A percentile compares a stretch with the other conserved stretches of the same genome.
These are phyloP conservation scores for Rhodophaea formosa DNA, from an alignment of 2,888 invertebrate species.

Conservation along the genomic window DNA sequence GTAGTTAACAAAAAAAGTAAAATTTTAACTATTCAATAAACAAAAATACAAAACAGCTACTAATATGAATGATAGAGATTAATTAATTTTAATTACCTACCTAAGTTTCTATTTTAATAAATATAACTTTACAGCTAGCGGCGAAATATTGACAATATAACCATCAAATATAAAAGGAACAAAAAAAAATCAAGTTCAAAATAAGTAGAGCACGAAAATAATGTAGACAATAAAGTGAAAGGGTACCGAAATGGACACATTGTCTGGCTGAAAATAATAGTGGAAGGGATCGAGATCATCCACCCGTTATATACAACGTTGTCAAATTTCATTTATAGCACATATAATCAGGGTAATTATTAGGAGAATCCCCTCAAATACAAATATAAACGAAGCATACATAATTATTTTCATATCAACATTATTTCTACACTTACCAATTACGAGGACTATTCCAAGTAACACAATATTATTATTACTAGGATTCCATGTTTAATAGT, in stretches of 20 bases:
- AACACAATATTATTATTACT: constrained; percentile 54
- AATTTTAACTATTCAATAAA: no score
- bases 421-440: constrained; percentile 50
- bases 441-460: constrained; percentile 52
- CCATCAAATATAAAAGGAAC: background rate
- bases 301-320: background rate
- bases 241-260: constrained; percentile 59
- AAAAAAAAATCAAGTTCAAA: constrained; percentile 44
- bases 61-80: no score
- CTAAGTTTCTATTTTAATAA: no score
- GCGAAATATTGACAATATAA: background rate
- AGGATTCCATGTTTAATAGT: constrained; percentile 57
- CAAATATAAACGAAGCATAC: constrained; percentile 12
- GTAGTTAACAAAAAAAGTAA: no score
- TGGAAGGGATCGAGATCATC: constrained; percentile 19
- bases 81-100: no score
- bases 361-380: constrained; percentile 1
- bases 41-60: no score
- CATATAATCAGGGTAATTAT: background rate
- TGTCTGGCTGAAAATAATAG: constrained; percentile 33
- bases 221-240: constrained; percentile 77
- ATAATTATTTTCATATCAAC: constrained; percentile 19
- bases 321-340: background rate
- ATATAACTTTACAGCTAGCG: background rate
- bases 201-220: constrained; percentile 79